A percentile compares a stretch with the other conserved stretches of the same genome.
These are phyloP conservation scores for Hippasteria phrygiana DNA, from an alignment of 53 echinoderm and acorn worm genomes.

Conservation along the genomic window DNA sequence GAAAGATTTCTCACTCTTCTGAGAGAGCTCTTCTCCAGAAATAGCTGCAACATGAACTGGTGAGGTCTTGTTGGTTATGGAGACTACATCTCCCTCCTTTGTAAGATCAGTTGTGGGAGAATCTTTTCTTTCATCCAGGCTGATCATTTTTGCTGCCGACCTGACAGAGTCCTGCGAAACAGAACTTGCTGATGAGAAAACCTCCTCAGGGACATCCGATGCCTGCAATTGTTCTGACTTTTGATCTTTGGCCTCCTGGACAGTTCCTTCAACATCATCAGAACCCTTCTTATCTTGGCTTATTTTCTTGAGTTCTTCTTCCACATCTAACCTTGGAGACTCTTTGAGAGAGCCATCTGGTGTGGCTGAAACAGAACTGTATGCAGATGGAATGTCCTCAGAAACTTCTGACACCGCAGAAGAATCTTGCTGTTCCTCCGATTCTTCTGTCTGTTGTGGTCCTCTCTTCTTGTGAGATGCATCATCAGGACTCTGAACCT, in stretches of 20 bases:
- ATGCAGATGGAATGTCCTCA: constrained; percentile 28
- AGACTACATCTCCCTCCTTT: constrained; percentile 39
- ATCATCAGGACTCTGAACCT: constrained; percentile 10
- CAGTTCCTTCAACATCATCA: constrained; percentile 2
- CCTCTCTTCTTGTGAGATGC: not conserved
- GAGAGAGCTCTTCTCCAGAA: constrained; percentile 68
- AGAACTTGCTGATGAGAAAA: constrained; percentile 78
- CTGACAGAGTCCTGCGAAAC: constrained; percentile 67
- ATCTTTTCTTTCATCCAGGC: constrained; percentile 56
- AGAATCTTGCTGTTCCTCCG: constrained; percentile 20
- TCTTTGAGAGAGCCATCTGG: constrained; percentile 56
- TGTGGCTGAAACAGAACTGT: constrained; percentile 47
- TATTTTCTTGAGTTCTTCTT: not conserved
- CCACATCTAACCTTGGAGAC: constrained; percentile 8
- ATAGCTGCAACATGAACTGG: constrained; percentile 18
- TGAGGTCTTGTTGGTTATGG: constrained; percentile 20
- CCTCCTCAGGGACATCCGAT: constrained; percentile 84
- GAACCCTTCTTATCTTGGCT: not conserved
- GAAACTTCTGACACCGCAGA: constrained; percentile 42
- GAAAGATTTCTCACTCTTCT: constrained; percentile 49
- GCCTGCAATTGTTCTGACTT: constrained; percentile 72
- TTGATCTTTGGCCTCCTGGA: constrained; percentile 43
- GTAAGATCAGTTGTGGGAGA: constrained; percentile 18
- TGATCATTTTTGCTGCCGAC: not conserved
- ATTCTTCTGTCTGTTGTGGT: constrained; percentile 35